Evolutionary conservation across 2,797 vertebrate genomes (phyloP).

Genomic region (Emys orbicularis): DNA sequence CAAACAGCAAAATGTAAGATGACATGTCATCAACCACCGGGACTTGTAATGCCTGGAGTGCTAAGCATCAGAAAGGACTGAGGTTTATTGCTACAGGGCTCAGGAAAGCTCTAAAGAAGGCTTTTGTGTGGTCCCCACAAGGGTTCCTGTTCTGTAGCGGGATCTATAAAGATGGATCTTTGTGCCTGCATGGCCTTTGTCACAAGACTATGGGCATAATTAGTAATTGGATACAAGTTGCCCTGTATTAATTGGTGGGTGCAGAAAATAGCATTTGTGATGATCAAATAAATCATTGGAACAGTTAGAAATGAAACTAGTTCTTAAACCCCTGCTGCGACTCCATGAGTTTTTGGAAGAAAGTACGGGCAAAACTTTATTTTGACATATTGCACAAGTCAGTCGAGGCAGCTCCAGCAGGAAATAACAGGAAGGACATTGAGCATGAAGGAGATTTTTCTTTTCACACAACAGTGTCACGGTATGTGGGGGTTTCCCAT

Average conservation of each 20-base stretch:
- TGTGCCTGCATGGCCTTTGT: fast-evolving
- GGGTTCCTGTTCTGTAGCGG: fast-evolving
- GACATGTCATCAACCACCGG: neutral
- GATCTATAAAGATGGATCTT: fast-evolving
- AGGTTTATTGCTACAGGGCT: neutral
- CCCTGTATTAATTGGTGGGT: fast-evolving
- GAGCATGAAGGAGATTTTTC: neutral
- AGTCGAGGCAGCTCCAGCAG: neutral
- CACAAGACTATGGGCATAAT: fast-evolving
- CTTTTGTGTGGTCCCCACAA: neutral
- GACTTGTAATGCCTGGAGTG: fast-evolving
- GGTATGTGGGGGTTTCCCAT: neutral
- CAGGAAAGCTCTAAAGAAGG: neutral
- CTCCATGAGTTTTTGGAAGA: neutral
- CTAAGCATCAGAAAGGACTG: neutral
- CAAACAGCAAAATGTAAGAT: neutral
- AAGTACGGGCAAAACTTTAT: fast-evolving
- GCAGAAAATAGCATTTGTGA: neutral
- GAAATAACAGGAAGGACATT: neutral
- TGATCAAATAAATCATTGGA: neutral
- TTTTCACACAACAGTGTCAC: neutral
- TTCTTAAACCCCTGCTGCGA: neutral
- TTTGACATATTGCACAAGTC: neutral
- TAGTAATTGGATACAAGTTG: fast-evolving
- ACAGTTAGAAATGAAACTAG: fast-evolving